phyloP scores from a whole-genome alignment of 2,888 invertebrate genomes.

The Lasioglossum figueresi region DNA sequence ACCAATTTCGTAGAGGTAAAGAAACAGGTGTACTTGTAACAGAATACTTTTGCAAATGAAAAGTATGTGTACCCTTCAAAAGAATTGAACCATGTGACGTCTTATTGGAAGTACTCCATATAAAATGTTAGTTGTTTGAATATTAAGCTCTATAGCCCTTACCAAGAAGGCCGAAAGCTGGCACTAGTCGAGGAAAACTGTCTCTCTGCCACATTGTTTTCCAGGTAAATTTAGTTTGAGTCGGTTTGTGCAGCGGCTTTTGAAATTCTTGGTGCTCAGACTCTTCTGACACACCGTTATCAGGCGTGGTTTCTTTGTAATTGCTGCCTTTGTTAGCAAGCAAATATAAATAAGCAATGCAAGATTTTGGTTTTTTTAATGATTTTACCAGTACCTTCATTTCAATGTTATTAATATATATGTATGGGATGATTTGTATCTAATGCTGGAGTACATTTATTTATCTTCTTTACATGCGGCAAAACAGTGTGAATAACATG shows the following conservation, averaged over 20 bases:
- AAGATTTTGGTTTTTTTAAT: slow-evolving; percentile 53
- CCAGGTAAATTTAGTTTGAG: slow-evolving; percentile 79
- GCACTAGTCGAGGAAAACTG: slow-evolving; percentile 78
- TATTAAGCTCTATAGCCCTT: slow-evolving; percentile 73
- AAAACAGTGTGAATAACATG: slow-evolving; percentile 51
- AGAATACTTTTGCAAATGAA: slow-evolving; percentile 12
- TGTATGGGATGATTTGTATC: slow-evolving; percentile 25
- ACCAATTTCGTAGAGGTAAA: background rate
- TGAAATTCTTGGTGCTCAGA: slow-evolving; percentile 68
- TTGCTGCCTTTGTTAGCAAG: slow-evolving; percentile 78
- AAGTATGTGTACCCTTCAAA: background rate
- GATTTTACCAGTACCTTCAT: slow-evolving; percentile 44
- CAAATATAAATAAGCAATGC: slow-evolving; percentile 72
- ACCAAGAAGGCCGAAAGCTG: slow-evolving; percentile 80
- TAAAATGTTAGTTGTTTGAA: slow-evolving; percentile 32
- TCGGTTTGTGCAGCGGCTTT: slow-evolving; percentile 74
- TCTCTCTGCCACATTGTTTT: slow-evolving; percentile 79
- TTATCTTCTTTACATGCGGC: slow-evolving; percentile 13
- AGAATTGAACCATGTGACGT: background rate
- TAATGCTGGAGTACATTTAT: slow-evolving; percentile 31
- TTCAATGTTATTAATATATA: slow-evolving; percentile 41
- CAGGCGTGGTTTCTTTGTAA: slow-evolving; percentile 71
- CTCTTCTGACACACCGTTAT: slow-evolving; percentile 67
- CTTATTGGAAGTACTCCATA: slow-evolving; percentile 29
- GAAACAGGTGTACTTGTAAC: background rate